Base-by-base conservation (phyloP, 2,888 invertebrate species). In the Idaea straminata region DNA sequence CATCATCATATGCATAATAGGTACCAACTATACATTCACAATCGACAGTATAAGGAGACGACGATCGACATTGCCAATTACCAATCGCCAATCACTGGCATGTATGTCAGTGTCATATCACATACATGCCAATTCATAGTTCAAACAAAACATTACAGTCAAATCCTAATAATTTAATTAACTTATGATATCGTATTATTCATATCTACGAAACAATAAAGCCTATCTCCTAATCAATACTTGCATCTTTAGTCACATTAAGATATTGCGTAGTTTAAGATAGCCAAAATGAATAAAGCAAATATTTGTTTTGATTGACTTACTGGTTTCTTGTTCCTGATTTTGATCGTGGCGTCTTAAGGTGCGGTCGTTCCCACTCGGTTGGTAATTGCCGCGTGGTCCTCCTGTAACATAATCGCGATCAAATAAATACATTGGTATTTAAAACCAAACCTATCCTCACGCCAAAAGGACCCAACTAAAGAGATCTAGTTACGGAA, bases 261-360 rank as follows among this genome's bases (percentile, higher is more conserved):
- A 7, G 25, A 61, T 61, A 15, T n/a, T 61, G 5, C 15, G n/a
- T 16, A 25, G n/a, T 36, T 36, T 36, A 36, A 36, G 36, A 36
- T 36, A 36, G 36, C 36, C 36, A 36, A 36, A 36, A 36, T 15
- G 36, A 36, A 10, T 2, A 4, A 36, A 36, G 10, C 36, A 7
- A 36, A 36, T 36, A 36, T 36, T 36, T 47, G 3, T 47, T 7
- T 47, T 10, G 10, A 36, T 36, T n/a, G 16, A 85, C 89, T 87
- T 73, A 90, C 91, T 87, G 69, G 77, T 89, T 79, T 91, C 91
- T 76, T 85, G 89, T 79, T 92, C 92, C 66, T 85, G 86, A 68
- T 80, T 86, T 77, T 83, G 89, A 69, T 92, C 91, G 72, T 88
- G 90, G 72, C 91, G 91, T 75, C 92, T 86, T 66, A 90, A 82